Evolutionary conservation across 2,113 vertebrate species (phyloP).

Genomic region (Saccopteryx leptura): DNA sequence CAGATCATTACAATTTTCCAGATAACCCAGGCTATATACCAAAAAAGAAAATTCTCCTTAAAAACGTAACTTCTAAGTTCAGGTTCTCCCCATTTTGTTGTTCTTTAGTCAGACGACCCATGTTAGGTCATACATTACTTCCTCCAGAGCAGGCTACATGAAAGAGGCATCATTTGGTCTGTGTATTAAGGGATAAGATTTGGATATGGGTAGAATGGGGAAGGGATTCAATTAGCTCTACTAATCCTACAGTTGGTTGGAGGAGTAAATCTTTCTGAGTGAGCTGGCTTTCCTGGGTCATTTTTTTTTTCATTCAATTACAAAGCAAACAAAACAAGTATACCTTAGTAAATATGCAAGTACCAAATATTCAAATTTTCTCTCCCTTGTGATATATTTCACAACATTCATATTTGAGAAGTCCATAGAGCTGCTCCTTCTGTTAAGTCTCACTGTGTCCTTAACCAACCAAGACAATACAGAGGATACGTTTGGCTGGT

Average conservation of each 20-base stretch:
- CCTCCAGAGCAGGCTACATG: background rate
- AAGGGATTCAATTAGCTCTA: background rate
- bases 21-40: background rate
- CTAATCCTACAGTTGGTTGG: background rate
- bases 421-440: background rate
- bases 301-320: constrained; percentile 6
- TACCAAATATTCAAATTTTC: constrained; percentile 25
- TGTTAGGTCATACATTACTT: background rate
- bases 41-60: constrained; percentile 27
- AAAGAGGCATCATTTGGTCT: background rate
- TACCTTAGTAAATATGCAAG: constrained; percentile 13
- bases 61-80: constrained; percentile 5
- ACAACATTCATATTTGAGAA: background rate
- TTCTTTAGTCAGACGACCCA: background rate
- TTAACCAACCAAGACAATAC: background rate
- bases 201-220: background rate
- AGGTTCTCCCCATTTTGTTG: background rate
- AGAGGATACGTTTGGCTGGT: background rate
- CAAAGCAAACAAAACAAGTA: background rate
- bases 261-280: constrained; percentile 36
- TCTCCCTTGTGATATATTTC: background rate
- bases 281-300: background rate
- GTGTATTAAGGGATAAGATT: background rate
- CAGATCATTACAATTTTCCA: constrained; percentile 16
- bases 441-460: background rate